phyloP scores from a whole-genome alignment of 2,113 vertebrate genomes.

The Ciconia boyciana region DNA sequence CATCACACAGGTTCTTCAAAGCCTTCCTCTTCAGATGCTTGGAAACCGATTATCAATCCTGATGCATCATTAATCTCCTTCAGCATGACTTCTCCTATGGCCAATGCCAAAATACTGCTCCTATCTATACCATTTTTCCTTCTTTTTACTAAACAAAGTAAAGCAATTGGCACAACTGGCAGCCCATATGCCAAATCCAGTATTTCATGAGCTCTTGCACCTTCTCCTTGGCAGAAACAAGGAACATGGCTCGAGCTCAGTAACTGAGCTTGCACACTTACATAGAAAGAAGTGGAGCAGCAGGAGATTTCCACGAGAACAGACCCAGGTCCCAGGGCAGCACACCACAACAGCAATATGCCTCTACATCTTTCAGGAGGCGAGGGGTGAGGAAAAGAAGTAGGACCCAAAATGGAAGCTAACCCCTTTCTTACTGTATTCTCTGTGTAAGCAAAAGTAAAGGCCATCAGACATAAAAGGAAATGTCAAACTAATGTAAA shows the following conservation, averaged over 20 bases:
- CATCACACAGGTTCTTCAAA: neutral
- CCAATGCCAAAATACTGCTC: neutral
- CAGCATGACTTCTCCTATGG: neutral
- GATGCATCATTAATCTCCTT: neutral
- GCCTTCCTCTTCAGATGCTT: neutral
- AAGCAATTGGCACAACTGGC: neutral
- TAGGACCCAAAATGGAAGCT: neutral
- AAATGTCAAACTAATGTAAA: neutral
- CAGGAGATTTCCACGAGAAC: neutral
- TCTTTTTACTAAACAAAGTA: neutral
- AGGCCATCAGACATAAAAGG: neutral
- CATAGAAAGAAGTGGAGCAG: neutral
- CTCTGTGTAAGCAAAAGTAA: neutral
- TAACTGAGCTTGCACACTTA: neutral
- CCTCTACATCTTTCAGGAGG: neutral
- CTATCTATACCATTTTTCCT: neutral
- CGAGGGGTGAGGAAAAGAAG: neutral
- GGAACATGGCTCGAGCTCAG: neutral
- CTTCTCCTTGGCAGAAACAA: neutral
- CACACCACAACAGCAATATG: rapidly evolving
- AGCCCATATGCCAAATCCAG: neutral
- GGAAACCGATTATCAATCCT: neutral
- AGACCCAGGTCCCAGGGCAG: neutral
- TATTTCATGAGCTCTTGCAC: neutral
- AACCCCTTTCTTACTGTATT: neutral